A percentile compares a stretch with the other conserved stretches of the same genome.
phyloP scores from a whole-genome alignment of 2,888 invertebrate species.

The Brachypalpus laphriformis region DNA sequence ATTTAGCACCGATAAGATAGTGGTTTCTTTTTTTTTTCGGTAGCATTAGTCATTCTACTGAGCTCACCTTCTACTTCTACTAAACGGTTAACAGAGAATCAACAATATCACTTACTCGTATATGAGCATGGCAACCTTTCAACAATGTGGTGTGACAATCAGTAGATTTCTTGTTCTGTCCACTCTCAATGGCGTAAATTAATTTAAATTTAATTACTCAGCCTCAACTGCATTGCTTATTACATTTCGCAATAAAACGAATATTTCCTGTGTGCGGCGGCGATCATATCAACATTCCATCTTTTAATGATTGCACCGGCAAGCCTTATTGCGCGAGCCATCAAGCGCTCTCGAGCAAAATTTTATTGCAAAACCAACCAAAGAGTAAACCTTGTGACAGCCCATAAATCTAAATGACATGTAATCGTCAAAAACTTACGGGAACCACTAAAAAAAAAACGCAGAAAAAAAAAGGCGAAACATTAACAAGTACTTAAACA shows the following conservation, averaged over 20 bases:
- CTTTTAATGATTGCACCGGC: constrained; percentile 65
- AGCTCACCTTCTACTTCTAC: too few species aligned
- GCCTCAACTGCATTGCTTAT: constrained; percentile 27
- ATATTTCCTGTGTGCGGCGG: constrained; percentile 54
- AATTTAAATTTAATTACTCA: constrained; percentile 65
- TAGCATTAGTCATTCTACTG: too few species aligned
- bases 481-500: constrained; percentile 58
- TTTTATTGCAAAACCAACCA: constrained; percentile 52
- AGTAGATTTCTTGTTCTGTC: constrained; percentile 18
- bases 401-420: constrained; percentile 78
- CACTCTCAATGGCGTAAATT: constrained; percentile 46
- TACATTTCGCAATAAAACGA: constrained; percentile 60
- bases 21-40: too few species aligned
- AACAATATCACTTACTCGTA: not conserved
- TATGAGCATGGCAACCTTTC: not conserved
- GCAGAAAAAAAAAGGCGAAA: constrained; percentile 14
- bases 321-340: not conserved
- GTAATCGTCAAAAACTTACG: constrained; percentile 74
- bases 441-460: constrained; percentile 42
- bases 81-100: too few species aligned
- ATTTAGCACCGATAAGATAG: too few species aligned
- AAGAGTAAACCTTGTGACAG: constrained; percentile 75
- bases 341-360: constrained; percentile 20
- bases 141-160: constrained; percentile 4
- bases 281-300: constrained; percentile 69